Evolutionary conservation across 2,797 vertebrate species (phyloP), one percentile per base, ranked within the genome.

Genomic region (Acropternis orthonyx): DNA sequence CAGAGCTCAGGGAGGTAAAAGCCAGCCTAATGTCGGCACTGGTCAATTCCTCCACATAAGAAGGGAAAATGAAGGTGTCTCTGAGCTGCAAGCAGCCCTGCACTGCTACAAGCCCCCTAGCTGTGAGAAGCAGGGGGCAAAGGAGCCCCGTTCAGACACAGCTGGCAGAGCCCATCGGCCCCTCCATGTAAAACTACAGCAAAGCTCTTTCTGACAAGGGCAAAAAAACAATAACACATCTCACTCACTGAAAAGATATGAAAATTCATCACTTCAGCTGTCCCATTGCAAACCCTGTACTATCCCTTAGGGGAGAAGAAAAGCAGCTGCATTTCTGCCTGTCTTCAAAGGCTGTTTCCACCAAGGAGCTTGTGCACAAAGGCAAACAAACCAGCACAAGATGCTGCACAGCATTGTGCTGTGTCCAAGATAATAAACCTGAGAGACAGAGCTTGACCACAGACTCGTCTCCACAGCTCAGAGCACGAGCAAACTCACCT

Each of bases 171-270:
- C 17, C 28, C 68, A 9, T 39, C 51, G 49, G n/a, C 30, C 62
- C 43, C n/a, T 36, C 26, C 12, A 18, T 3, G 2, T 6, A 11
- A 17, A 69, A 8, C 0, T 1, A 48, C 4, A 74, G 49, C 58
- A 88, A 87, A 86, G 12, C 9, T 49, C 3, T 16, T n/a, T n/a
- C 73, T 51, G 52, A 41, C 34, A n/a, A 66, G 61, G 28, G 41
- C 32, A 59, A 54, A 55, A 19, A 36, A 80, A 56, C 11, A 59
- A 7, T 21, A 44, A 1, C 7, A 34, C n/a, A 18, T 34, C 46
- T 48, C 79, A 63, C 54, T 27, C 20, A 15, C 36, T n/a, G 52
- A 66, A 71, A 62, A 91, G 28, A 63, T 10, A 30, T 3, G 51
- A 83, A 85, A 82, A 68, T 37, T 71, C 49, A 85, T 39, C 41